Evolutionary conservation across 2,888 invertebrate species (phyloP), one percentile per base, ranked within the genome.

Genomic region (Muscina levida): DNA sequence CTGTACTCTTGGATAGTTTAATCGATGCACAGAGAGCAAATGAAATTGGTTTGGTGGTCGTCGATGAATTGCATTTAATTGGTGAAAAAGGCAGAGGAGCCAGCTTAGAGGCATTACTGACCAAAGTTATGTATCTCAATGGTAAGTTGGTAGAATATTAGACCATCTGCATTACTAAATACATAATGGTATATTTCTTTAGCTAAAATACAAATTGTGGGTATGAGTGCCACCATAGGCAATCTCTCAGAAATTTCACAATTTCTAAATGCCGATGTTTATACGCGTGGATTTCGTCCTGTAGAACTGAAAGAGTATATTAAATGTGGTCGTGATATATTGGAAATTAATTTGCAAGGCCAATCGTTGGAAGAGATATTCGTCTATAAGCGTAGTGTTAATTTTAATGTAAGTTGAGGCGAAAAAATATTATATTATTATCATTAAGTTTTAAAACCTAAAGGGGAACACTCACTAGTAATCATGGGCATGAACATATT

Each of bases 151-250:
- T 65, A 72, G 51, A 37, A 56, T 10, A 56, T 85, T 70, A 39
- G 67, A 76, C 56, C 31, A 57, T 44, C 4, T 17, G 11, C 11
- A 19, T 37, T 13, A 8, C 51, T 10, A 51, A 39, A 31, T 31
- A 31, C 5, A 39, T 19, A 3, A 24, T 85, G 2, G 4, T 39
- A 37, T 17, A 2, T 48, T 2, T 22, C 26, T 77, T n/a, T 53
- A 94, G 94, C 91, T 53, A 91, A 91, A 73, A 94, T 96, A 78
- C 98, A 98, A 89, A 94, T 99, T 76, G 93, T 99, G 17, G 98
- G 97, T 22, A 98, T 99, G 98, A 98, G 97, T 90, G 99, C 99
- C 0, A 99, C 99, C 0, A 95, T 99, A 85, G 97, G 97, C 76
- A 98, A 99, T 91, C 91, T 98, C 71, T 89, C 93, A 0, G 97